Percentiles rank a stretch among this genome's conserved stretches.
Conservation (phyloP, 2,888 invertebrate genomes). For the Temnothorax rugatulus region DNA sequence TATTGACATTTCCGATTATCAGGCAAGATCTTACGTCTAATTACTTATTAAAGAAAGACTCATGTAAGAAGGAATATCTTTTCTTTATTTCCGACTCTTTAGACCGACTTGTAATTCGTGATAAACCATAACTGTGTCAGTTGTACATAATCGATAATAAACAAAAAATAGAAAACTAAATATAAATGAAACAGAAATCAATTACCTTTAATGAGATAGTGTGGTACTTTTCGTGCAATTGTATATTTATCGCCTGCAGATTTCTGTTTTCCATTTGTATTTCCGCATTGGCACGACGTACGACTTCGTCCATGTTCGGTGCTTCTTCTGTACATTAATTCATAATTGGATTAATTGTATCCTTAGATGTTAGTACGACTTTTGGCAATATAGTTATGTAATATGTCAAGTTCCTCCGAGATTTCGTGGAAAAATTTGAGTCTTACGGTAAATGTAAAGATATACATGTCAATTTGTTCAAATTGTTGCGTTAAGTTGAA, state of each 20-base stretch:
- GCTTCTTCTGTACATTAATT: slow-evolving; percentile 87
- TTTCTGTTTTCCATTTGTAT: slow-evolving; percentile 96
- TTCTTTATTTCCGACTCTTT: neutral
- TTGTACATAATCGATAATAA: neutral
- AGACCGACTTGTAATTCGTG: neutral
- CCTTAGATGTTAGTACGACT: neutral
- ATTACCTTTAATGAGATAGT: slow-evolving; percentile 93
- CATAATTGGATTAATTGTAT: neutral
- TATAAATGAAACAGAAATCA: slow-evolving; percentile 17
- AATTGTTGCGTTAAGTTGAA: neutral
- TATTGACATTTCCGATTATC: neutral
- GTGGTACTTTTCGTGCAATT: slow-evolving; percentile 97
- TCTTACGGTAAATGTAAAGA: neutral
- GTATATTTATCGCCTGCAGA: slow-evolving; percentile 96
- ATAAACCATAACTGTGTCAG: neutral
- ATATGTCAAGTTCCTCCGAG: neutral
- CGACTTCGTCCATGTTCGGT: slow-evolving; percentile 92
- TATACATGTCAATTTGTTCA: neutral
- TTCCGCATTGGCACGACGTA: slow-evolving; percentile 94
- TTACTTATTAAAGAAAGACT: neutral
- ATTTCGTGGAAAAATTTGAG: neutral
- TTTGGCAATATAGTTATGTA: neutral
- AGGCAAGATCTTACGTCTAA: neutral
- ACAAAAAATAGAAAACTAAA: neutral
- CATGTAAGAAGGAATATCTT: neutral